Conservation (phyloP, 2,888 invertebrate genomes). For the Melieria crassipennis region DNA sequence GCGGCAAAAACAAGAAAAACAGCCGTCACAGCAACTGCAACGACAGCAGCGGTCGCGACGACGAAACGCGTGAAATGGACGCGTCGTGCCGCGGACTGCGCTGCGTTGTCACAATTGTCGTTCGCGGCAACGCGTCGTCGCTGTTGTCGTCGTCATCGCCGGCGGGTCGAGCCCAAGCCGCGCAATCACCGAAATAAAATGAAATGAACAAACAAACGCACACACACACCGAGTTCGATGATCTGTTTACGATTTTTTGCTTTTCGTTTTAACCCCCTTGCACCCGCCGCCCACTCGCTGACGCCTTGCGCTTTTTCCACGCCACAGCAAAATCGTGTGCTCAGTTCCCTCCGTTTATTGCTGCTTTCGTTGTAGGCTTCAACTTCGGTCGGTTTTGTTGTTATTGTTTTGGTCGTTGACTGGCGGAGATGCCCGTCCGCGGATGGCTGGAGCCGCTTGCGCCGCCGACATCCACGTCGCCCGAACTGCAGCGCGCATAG, state of each 20-base stretch:
- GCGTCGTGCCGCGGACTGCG: too few species aligned
- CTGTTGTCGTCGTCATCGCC: too few species aligned
- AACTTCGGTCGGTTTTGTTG: conserved; percentile 26
- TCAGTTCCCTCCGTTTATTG: conserved; percentile 7
- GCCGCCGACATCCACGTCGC: background rate
- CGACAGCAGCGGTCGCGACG: too few species aligned
- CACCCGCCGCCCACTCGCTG: conserved; percentile 26
- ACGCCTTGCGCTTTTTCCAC: conserved; percentile 30
- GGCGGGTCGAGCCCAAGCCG: too few species aligned
- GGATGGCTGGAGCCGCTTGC: conserved; percentile 33
- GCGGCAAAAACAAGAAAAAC: too few species aligned
- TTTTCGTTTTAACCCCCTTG: conserved; percentile 41
- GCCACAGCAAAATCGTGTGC: too few species aligned
- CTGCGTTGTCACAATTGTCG: too few species aligned
- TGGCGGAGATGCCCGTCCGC: conserved; percentile 34
- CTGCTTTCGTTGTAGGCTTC: conserved; percentile 36
- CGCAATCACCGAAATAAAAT: too few species aligned
- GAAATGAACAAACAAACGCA: conserved; percentile 41
- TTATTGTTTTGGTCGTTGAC: conserved; percentile 49
- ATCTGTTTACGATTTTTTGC: conserved; percentile 60
- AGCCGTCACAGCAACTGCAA: too few species aligned
- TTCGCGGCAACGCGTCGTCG: too few species aligned
- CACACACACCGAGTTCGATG: conserved; percentile 58
- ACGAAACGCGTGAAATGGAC: too few species aligned
- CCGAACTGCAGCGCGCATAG: too few species aligned